Percentiles rank a stretch among this genome's conserved stretches.
Conservation (phyloP, 2,113 vertebrate species). For the Struthio camelus region DNA sequence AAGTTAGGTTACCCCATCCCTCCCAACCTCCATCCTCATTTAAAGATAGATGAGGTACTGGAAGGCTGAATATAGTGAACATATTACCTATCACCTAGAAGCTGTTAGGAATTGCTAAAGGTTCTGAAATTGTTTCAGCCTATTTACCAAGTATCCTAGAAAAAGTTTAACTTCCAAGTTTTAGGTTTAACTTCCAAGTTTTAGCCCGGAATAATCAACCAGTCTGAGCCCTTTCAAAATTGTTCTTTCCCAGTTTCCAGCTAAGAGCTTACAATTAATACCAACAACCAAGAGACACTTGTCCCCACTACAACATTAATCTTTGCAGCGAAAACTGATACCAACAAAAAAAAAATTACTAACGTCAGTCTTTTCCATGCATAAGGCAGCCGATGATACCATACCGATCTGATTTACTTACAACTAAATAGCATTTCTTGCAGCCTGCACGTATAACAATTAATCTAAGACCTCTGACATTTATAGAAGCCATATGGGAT, state of each 20-base stretch:
- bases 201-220: neutral
- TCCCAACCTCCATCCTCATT: neutral
- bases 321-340: neutral
- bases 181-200: neutral
- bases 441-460: neutral
- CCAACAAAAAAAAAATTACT: neutral
- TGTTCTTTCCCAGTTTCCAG: neutral
- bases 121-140: neutral
- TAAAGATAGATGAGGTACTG: neutral
- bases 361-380: neutral
- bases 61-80: neutral
- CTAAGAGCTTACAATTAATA: neutral
- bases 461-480: neutral
- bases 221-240: neutral
- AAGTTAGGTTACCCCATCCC: neutral
- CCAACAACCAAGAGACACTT: neutral
- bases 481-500: neutral
- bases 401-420: constrained; percentile 2
- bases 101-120: neutral
- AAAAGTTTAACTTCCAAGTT: neutral
- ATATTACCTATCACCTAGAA: neutral
- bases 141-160: neutral
- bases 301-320: neutral
- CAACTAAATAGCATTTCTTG: neutral
- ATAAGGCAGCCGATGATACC: neutral